phyloP scores from a whole-genome alignment of 35 echinoderm and acorn worm genomes.

The Holothuria glaberrima region DNA sequence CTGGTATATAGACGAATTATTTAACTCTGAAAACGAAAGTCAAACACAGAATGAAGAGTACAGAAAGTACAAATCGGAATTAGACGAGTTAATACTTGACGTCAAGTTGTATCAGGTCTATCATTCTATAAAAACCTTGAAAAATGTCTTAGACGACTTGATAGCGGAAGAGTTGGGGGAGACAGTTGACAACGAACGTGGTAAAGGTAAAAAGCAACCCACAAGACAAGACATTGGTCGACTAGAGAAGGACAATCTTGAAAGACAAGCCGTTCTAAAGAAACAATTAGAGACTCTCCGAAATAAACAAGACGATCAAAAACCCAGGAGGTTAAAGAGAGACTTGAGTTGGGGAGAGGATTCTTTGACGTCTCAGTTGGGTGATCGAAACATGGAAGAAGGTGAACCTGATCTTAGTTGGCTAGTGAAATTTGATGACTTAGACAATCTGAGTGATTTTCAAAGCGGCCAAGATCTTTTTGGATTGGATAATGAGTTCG shows the following conservation, averaged over 20 bases:
- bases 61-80: constrained; percentile 11
- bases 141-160: constrained; percentile 32
- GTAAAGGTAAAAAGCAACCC: no score
- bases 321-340: not conserved
- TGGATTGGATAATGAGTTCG: not conserved
- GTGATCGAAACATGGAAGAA: not conserved
- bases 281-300: constrained; percentile 20
- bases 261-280: not conserved
- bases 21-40: not conserved
- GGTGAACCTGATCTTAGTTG: constrained; percentile 7
- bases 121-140: constrained; percentile 40
- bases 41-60: not conserved
- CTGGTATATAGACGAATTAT: constrained; percentile 24
- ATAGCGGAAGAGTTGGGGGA: constrained; percentile 3
- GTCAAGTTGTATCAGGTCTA: constrained; percentile 48
- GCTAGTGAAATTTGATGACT: constrained; percentile 26
- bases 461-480: not conserved
- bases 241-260: not conserved
- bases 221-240: not conserved
- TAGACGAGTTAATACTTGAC: constrained; percentile 30
- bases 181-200: not conserved
- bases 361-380: not conserved
- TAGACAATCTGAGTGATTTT: not conserved
- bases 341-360: constrained; percentile 23
- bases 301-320: not conserved